Base-by-base conservation (phyloP, 2,797 vertebrate genomes). In the Meriones psammophilus region DNA sequence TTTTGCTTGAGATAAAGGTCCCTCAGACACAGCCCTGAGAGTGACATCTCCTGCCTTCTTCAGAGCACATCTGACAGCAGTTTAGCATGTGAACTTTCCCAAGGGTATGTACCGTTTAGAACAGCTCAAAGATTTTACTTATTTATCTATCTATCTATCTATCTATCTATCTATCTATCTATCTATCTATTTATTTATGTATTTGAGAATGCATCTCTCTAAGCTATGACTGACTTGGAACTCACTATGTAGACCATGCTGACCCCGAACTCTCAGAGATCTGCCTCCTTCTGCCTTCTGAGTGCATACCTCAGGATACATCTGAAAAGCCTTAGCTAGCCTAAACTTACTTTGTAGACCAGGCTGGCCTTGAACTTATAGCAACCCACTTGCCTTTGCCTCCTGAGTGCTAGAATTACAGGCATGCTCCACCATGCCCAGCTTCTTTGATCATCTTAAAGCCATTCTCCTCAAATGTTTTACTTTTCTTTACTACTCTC, bases 381-480 rank as follows among this genome's bases (percentile, higher is more conserved):
- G 50, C 50, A 10, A 50, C 5, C 50, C 50, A 50, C 50, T 50
- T 50, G 50, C 50, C 50, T 8, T 50, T 8, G 50, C 50, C 50
- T 50, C 10, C 8, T 50, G 50, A 50, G 50, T 50, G 50, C 50
- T 50, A 8, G 50, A 50, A 50, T 50, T 50, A 50, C 50, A 50
- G 50, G 50, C 50, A 50, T 50, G 50, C 50, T 50, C 50, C 50
- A 50, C 50, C 50, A 50, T 50, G 10, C 50, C 50, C 10, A 50
- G 50, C 69, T 46, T 91, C 71, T 39, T 77, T 85, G 79, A 58
- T 24, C 60, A 62, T 54, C 15, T 64, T 92, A 81, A 93, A 94
- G 92, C 18, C 88, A 7, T n/a, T 13, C 62, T 91, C 62, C 24
- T 33, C 28, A 89, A 79, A 18, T 58, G 8, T 14, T 88, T 73